Conservation (phyloP, 2,888 invertebrate genomes). For the Coremacera marginata region DNA sequence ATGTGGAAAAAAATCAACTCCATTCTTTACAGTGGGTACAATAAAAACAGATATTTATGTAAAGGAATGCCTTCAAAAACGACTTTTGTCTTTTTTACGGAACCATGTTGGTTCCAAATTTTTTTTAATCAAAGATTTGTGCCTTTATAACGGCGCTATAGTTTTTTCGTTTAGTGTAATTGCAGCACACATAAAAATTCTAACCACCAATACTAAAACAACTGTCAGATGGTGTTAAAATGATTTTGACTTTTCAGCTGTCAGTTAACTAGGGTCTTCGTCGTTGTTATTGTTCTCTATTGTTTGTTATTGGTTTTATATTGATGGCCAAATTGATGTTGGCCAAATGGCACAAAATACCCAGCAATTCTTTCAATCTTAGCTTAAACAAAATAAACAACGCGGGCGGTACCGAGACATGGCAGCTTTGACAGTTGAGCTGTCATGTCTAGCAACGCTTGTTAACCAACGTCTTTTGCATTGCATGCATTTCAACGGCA, state of each 20-base stretch:
- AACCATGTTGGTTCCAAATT: no score
- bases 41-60: no score
- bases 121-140: no score
- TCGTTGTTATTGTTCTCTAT: not conserved
- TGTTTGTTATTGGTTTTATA: not conserved
- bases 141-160: no score
- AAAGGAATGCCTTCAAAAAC: no score
- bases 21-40: no score
- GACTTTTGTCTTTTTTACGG: no score
- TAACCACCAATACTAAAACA: not conserved
- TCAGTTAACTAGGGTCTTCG: not conserved
- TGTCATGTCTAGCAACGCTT: slow-evolving; percentile 25
- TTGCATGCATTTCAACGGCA: no score
- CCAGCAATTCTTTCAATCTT: not conserved
- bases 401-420: slow-evolving; percentile 4
- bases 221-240: slow-evolving; percentile 16
- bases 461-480: no score
- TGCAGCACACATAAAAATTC: not conserved
- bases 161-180: not conserved
- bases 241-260: slow-evolving; percentile 6
- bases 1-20: no score
- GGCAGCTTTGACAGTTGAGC: slow-evolving; percentile 33
- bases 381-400: not conserved
- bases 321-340: not conserved
- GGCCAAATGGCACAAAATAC: not conserved